Evolutionary conservation across 2,888 invertebrate genomes (phyloP).

Genomic region (Cybosia mesomella): DNA sequence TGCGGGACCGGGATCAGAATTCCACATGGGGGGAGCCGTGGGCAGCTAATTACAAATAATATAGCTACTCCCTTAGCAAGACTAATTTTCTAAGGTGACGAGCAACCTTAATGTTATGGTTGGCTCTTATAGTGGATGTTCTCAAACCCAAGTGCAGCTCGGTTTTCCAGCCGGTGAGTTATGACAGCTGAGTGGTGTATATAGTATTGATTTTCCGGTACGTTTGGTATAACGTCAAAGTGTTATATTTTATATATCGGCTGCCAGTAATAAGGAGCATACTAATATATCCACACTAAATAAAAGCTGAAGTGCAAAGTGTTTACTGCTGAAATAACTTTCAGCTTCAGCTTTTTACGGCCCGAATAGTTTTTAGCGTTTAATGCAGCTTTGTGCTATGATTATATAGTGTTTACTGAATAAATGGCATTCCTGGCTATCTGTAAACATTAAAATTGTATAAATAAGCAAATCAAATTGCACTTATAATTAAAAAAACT

Average conservation of each 20-base stretch:
- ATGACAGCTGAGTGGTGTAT: conserved; percentile 17
- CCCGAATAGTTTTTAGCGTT: background rate
- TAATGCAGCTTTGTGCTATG: background rate
- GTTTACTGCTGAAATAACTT: background rate
- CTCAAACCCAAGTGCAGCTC: conserved; percentile 3
- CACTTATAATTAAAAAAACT: too few relatives aligned
- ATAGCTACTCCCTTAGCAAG: too few relatives aligned
- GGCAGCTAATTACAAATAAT: too few relatives aligned
- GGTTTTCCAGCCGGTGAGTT: conserved; percentile 18
- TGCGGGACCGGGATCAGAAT: too few relatives aligned
- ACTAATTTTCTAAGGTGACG: too few relatives aligned
- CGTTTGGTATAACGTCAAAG: conserved; percentile 7
- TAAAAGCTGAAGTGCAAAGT: background rate
- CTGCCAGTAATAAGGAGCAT: background rate
- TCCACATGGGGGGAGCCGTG: too few relatives aligned
- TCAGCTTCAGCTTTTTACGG: background rate
- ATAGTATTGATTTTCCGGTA: conserved; percentile 15
- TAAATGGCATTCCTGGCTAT: too few relatives aligned
- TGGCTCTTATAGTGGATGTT: background rate
- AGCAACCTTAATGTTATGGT: too few relatives aligned
- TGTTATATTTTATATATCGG: background rate
- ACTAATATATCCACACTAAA: background rate
- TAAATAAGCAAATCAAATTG: too few relatives aligned
- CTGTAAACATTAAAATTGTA: too few relatives aligned
- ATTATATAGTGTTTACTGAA: too few relatives aligned